These are phyloP conservation scores for Brachionichthys hirsutus DNA, from an alignment of 2,113 vertebrate genomes.

Conservation along the genomic window DNA sequence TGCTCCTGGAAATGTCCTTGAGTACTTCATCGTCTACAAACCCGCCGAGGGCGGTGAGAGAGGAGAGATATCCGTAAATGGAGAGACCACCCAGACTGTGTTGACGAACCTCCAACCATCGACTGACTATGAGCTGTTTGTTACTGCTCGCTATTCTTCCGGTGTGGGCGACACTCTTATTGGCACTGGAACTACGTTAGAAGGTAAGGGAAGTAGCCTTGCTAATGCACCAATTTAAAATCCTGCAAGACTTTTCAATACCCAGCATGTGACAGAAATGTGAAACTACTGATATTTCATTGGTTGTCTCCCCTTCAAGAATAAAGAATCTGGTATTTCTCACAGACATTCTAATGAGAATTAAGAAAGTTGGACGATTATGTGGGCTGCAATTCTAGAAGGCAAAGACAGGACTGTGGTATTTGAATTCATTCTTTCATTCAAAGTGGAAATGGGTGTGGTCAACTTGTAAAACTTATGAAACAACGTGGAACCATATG, in stretches of 20 bases:
- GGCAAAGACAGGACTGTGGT: slow-evolving; percentile 37
- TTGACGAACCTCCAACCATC: slow-evolving; percentile 84
- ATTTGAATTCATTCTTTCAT: slow-evolving; percentile 34
- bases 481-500: slow-evolving; percentile 46
- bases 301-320: not conserved
- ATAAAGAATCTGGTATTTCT: slow-evolving; percentile 24
- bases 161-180: slow-evolving; percentile 87
- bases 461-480: slow-evolving; percentile 55
- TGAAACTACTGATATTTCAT: not conserved
- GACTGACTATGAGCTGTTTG: slow-evolving; percentile 88
- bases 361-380: slow-evolving; percentile 13
- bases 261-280: slow-evolving; percentile 19
- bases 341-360: slow-evolving; percentile 3
- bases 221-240: not conserved
- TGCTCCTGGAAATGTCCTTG: slow-evolving; percentile 90
- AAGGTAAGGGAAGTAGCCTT: slow-evolving; percentile 82
- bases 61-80: slow-evolving; percentile 85
- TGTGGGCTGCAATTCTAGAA: slow-evolving; percentile 25
- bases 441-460: slow-evolving; percentile 47
- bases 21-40: slow-evolving; percentile 87
- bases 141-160: slow-evolving; percentile 87
- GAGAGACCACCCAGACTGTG: slow-evolving; percentile 78
- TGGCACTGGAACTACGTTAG: slow-evolving; percentile 90
- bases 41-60: slow-evolving; percentile 84
- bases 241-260: not conserved